Conservation (phyloP, 1,140 invertebrate species). For the Argopecten irradians region DNA sequence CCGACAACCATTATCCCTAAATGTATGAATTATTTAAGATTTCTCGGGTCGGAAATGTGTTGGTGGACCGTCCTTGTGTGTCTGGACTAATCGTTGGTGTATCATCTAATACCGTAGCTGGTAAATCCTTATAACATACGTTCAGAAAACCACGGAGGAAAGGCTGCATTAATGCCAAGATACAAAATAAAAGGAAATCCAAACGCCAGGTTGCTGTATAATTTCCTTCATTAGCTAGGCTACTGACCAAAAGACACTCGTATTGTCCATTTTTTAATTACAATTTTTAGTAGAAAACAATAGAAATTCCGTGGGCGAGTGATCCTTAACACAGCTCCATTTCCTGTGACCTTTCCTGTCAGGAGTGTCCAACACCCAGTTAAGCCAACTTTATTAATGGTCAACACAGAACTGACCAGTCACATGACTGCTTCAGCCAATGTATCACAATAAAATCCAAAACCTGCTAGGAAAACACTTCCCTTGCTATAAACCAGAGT, state of each 20-base stretch:
- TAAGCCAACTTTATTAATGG: not conserved
- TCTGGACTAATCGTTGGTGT: not conserved
- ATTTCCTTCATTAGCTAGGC: not conserved
- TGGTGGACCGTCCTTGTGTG: slow-evolving; percentile 13
- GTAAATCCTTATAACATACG: not conserved
- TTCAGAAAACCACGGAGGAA: not conserved
- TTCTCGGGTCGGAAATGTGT: not conserved
- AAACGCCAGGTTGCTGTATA: not conserved
- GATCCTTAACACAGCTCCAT: not conserved
- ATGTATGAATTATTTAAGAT: slow-evolving; percentile 19
- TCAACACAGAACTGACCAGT: slow-evolving; percentile 8
- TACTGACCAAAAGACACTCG: not conserved
- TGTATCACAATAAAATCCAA: not conserved
- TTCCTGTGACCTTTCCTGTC: slow-evolving; percentile 14
- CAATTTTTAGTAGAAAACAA: not conserved
- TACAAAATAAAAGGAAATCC: not conserved
- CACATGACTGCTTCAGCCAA: not conserved
- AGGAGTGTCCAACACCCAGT: not conserved
- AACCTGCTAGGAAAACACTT: not conserved
- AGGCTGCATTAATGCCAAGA: not conserved
- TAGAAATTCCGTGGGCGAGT: not conserved
- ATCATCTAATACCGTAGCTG: not conserved
- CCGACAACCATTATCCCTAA: slow-evolving; percentile 4
- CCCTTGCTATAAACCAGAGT: not conserved
- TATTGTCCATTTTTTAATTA: not conserved